Conservation (phyloP, 2,888 invertebrate species). For the Spisula solida region DNA sequence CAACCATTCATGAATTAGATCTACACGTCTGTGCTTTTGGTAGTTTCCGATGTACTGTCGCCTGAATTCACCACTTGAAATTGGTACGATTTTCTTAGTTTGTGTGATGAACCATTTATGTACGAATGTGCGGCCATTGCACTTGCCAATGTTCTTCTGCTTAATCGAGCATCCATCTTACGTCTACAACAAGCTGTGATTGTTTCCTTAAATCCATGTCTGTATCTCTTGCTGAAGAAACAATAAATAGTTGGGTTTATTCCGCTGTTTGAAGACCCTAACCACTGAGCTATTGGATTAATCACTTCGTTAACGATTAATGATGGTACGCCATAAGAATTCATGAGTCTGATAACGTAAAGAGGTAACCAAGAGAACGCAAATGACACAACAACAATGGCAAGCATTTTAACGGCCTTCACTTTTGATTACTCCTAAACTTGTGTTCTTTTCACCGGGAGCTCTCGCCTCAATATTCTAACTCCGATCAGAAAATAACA, state of each 20-base stretch:
- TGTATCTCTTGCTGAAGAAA: slow-evolving; percentile 97
- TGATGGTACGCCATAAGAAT: slow-evolving; percentile 53
- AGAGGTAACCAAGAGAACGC: slow-evolving; percentile 97
- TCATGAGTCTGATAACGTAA: slow-evolving; percentile 93
- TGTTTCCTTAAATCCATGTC: slow-evolving; percentile 92
- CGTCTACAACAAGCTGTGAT: slow-evolving; percentile 55
- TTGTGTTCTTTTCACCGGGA: slow-evolving; percentile 93
- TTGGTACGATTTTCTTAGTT: slow-evolving; percentile 45
- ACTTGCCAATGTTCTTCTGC: slow-evolving; percentile 48
- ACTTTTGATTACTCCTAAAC: slow-evolving; percentile 91
- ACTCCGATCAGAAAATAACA: slow-evolving; percentile 97
- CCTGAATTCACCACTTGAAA: slow-evolving; percentile 40
- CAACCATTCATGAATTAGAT: neutral
- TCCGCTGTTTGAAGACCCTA: slow-evolving; percentile 97
- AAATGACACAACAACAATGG: slow-evolving; percentile 97
- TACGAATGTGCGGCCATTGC: slow-evolving; percentile 57
- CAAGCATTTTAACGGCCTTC: slow-evolving; percentile 97
- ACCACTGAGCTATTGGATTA: slow-evolving; percentile 97
- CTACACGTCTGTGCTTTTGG: slow-evolving; percentile 32
- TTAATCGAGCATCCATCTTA: slow-evolving; percentile 32
- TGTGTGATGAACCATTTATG: slow-evolving; percentile 46
- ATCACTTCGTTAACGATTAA: slow-evolving; percentile 91
- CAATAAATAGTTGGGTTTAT: slow-evolving; percentile 98
- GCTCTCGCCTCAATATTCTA: slow-evolving; percentile 96
- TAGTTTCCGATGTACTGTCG: slow-evolving; percentile 26